These are phyloP conservation scores for Oophaga sylvatica DNA, from an alignment of 2,797 vertebrate species.

Conservation along the genomic window DNA sequence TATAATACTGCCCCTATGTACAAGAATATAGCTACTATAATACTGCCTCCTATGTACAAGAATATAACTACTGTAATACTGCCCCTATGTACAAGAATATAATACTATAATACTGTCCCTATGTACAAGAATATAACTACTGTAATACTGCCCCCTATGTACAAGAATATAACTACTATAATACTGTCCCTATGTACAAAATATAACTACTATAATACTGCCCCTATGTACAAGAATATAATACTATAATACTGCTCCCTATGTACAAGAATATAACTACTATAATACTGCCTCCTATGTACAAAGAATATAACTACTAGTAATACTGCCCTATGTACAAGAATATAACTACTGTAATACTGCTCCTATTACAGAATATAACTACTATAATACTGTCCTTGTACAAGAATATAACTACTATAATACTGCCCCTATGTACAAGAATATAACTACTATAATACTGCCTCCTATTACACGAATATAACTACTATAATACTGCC, in stretches of 20 bases:
- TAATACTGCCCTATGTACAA: too few relatives aligned
- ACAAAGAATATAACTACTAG: too few relatives aligned
- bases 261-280: neutral
- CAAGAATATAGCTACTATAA: neutral
- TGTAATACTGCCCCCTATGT: too few relatives aligned
- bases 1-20: too few relatives aligned
- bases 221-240: neutral
- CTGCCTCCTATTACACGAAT: conserved; percentile 1
- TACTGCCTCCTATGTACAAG: too few relatives aligned
- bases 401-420: neutral
- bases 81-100: neutral
- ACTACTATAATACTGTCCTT: conserved; percentile 3
- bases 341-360: neutral
- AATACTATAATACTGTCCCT: conserved; percentile 3
- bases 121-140: too few relatives aligned
- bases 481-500: neutral
- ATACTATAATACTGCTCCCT: too few relatives aligned
- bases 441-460: too few relatives aligned
- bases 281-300: conserved; percentile 5
- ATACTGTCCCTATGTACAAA: neutral
- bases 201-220: too few relatives aligned
- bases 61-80: too few relatives aligned
- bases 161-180: neutral
- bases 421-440: conserved; percentile 6
- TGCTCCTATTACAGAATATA: neutral